Conservation (phyloP, 2,888 invertebrate species). For the Poecilus cupreus region DNA sequence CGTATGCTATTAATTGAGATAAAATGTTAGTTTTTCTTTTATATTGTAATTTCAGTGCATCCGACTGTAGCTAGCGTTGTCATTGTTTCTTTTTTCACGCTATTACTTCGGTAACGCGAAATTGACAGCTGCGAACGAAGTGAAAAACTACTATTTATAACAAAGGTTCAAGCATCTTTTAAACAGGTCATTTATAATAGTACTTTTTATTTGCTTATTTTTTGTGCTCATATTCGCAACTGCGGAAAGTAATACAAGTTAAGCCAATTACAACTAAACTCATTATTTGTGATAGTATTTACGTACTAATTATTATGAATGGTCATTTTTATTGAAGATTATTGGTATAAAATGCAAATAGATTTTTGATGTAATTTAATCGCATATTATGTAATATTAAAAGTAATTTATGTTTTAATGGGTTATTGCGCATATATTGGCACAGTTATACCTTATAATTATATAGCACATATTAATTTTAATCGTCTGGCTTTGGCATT, state of each 20-base stretch:
- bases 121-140: too few species aligned
- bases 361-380: neutral
- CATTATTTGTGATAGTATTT: too few species aligned
- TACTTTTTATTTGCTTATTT: too few species aligned
- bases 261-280: too few species aligned
- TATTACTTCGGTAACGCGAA: too few species aligned
- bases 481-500: neutral
- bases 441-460: constrained; percentile 27
- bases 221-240: too few species aligned
- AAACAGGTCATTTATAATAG: too few species aligned
- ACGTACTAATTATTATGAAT: neutral
- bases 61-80: too few species aligned
- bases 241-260: too few species aligned
- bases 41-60: neutral
- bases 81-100: neutral
- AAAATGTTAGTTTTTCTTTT: neutral
- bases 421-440: constrained; percentile 31
- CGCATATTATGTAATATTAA: neutral
- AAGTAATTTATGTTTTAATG: constrained; percentile 26
- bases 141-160: too few species aligned
- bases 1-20: neutral
- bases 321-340: neutral
- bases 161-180: too few species aligned
- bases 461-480: constrained; percentile 11
- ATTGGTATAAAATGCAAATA: neutral